Evolutionary conservation across 2,797 vertebrate genomes (phyloP), one percentile per base, ranked within the genome.

Genomic region (Echiichthys vipera): DNA sequence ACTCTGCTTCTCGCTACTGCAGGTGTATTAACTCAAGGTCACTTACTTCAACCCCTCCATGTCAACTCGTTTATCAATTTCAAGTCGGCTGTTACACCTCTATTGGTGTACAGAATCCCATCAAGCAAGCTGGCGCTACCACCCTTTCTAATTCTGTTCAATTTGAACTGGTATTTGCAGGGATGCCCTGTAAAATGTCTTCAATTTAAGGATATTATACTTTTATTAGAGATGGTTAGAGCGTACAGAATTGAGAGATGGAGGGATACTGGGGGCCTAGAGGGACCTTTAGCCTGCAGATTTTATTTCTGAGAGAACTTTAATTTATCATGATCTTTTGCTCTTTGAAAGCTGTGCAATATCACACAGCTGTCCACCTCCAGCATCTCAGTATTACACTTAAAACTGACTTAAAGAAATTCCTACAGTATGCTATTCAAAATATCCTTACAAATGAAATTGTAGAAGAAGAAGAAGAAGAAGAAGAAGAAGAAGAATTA

Each of bases 21-120:
- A 78, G 78, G 81, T 84, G 83, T 64, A 87, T 90, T 84, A 89
- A 84, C 80, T 91, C 89, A 93, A 92, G 90, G 90, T 92, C 89
- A 85, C 74, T 83, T 74, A 74, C 83, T 81, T 65, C 74, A 70
- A 68, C 76, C 77, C 45, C 66, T 76, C 74, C 55, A 47, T 87
- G 89, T 90, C 84, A 75, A 86, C 86, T 84, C 77, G 27, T 90
- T 91, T 89, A 91, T 91, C 89, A 83, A 82, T 88, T 92, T 90
- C 86, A 84, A 86, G 80, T 68, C 58, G 27, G 75, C 78, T 80
- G 86, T 87, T 86, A 82, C 90, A 77, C 75, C 61, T 75, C 77
- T 78, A 68, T 84, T 69, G 82, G 74, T 76, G 82, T 57, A 77
- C 84, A 85, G 78, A 91, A 91, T 88, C 86, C 90, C 74, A 92